phyloP scores from a whole-genome alignment of 2,797 vertebrate species.

The Sebastes hopkinsi region DNA sequence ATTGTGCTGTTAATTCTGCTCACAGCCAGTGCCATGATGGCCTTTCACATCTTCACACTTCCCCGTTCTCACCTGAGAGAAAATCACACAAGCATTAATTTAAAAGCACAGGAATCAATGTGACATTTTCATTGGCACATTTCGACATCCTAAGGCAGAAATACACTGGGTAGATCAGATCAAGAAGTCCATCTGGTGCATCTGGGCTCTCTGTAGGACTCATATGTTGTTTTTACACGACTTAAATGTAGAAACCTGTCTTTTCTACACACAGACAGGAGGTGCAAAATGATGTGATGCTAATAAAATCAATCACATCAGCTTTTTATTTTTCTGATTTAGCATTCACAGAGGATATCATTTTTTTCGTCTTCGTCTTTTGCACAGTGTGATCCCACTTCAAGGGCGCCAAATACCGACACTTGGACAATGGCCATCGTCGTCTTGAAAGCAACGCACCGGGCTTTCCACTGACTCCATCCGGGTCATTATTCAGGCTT shows the following conservation, averaged over 20 bases:
- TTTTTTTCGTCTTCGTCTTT: background rate
- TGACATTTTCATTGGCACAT: conserved; percentile 64
- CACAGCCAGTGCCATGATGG: conserved; percentile 29
- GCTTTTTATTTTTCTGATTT: background rate
- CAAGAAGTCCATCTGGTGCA: background rate
- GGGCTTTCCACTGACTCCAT: background rate
- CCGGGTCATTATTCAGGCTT: background rate
- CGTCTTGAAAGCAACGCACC: background rate
- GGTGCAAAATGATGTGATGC: background rate
- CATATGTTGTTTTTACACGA: background rate
- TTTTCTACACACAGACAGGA: background rate
- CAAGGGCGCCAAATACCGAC: background rate
- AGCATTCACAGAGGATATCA: background rate
- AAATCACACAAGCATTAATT: conserved; percentile 54
- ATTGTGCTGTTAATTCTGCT: conserved; percentile 54
- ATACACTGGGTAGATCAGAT: conserved; percentile 3
- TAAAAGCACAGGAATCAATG: conserved; percentile 53
- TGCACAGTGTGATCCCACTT: background rate
- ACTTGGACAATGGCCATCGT: background rate
- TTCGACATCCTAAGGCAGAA: conserved; percentile 20
- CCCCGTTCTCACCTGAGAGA: conserved; percentile 49
- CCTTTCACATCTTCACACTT: conserved; percentile 64
- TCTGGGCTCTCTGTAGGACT: background rate
- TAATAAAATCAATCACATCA: conserved; percentile 3
- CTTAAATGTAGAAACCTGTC: background rate